These are phyloP conservation scores for Papio anubis DNA, from an alignment of 2,113 vertebrate species.

Conservation along the genomic window DNA sequence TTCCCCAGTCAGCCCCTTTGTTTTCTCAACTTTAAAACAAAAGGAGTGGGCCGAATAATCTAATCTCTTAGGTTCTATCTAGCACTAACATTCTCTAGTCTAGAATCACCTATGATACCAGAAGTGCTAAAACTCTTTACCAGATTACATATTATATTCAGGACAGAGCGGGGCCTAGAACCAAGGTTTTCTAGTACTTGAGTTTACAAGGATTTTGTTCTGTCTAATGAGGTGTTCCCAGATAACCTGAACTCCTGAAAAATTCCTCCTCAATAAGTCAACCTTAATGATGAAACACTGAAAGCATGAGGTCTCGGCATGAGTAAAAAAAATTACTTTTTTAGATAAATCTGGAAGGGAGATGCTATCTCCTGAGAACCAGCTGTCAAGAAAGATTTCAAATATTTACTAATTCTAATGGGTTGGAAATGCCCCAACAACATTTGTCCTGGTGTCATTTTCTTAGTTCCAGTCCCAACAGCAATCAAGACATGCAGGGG, in stretches of 20 bases:
- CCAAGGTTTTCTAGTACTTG: neutral
- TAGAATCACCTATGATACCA: neutral
- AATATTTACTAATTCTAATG: neutral
- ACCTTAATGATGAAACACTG: neutral
- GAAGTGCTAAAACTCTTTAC: neutral
- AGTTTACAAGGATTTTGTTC: neutral
- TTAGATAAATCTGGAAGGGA: neutral
- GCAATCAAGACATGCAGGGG: constrained; percentile 29
- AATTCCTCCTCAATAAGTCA: neutral
- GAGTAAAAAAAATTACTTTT: neutral
- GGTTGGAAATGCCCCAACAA: neutral
- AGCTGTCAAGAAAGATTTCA: constrained; percentile 25
- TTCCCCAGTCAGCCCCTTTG: neutral
- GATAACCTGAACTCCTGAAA: neutral
- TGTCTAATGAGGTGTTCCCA: neutral
- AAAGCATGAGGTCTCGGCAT: neutral
- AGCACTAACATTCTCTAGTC: neutral
- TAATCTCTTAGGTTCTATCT: neutral
- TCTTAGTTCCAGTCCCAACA: constrained; percentile 26
- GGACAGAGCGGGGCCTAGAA: neutral
- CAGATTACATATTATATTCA: neutral
- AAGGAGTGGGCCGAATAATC: neutral
- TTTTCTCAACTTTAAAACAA: neutral
- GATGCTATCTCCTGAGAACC: neutral
- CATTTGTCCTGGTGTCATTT: constrained; percentile 6